Evolutionary conservation across 2,113 vertebrate species (phyloP).

Genomic region (Eudyptes chrysolophus): DNA sequence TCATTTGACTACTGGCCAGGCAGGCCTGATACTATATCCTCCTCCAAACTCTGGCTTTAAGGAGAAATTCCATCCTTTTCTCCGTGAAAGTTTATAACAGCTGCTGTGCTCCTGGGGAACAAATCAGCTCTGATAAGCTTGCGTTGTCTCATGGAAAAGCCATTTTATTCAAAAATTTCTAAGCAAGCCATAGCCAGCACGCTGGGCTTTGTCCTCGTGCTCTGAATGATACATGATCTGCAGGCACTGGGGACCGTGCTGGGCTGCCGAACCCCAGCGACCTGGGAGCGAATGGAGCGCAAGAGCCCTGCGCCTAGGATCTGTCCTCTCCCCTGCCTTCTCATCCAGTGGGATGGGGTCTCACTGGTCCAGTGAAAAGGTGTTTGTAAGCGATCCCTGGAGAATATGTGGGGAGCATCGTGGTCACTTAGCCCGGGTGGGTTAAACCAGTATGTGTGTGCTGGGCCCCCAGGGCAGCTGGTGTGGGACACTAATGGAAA

Average conservation of each 20-base stretch:
- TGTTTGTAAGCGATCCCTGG: background rate
- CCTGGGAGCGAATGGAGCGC: background rate
- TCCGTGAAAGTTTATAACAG: slow-evolving; percentile 23
- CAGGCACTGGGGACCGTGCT: background rate
- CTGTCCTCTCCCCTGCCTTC: background rate
- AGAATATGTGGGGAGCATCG: background rate
- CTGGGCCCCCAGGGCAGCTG: background rate
- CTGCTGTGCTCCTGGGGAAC: slow-evolving; percentile 47
- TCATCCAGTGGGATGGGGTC: background rate
- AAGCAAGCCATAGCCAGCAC: background rate
- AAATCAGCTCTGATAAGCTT: slow-evolving; percentile 44
- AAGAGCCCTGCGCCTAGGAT: background rate
- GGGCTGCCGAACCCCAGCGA: background rate
- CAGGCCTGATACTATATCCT: slow-evolving; percentile 4
- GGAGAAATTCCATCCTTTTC: slow-evolving; percentile 45
- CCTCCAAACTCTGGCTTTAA: background rate
- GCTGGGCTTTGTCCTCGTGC: background rate
- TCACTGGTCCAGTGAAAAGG: background rate
- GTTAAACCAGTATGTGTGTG: fast-evolving
- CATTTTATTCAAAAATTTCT: slow-evolving; percentile 20
- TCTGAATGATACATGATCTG: background rate
- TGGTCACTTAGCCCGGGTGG: background rate
- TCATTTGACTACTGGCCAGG: slow-evolving; percentile 24
- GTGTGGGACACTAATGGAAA: background rate
- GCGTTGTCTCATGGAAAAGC: slow-evolving; percentile 39